Evolutionary conservation across 2,797 vertebrate species (phyloP).

Genomic region (Alcedo quadribrachys): DNA sequence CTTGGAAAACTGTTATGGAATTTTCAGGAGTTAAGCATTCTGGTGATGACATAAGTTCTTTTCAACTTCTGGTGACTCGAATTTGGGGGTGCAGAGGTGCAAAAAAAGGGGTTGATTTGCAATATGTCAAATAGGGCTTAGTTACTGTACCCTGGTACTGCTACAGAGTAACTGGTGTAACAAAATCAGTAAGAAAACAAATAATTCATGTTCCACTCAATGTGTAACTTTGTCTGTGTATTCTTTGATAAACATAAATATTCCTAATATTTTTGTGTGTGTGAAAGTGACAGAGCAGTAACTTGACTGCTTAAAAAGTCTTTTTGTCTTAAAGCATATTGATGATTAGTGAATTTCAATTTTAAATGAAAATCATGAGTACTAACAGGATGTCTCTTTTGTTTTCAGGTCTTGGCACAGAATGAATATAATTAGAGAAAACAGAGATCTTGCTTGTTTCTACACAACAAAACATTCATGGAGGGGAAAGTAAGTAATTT

Average conservation of each 20-base stretch:
- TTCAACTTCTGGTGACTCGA: background rate
- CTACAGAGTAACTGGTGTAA: background rate
- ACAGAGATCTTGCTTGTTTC: conserved; percentile 99
- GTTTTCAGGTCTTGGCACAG: conserved; percentile 88
- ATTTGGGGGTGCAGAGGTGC: background rate
- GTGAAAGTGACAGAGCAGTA: background rate
- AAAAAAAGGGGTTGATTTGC: background rate
- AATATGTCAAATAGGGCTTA: background rate
- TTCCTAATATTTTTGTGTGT: background rate
- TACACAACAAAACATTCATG: conserved; percentile 99
- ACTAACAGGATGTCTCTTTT: conserved; percentile 59
- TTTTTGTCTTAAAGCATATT: background rate
- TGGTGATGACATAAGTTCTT: background rate
- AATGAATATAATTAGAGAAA: conserved; percentile 99
- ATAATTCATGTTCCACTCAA: background rate
- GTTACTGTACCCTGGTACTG: background rate
- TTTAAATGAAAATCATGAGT: conserved; percentile 5
- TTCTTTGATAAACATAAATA: background rate
- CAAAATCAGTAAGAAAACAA: background rate
- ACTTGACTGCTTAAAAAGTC: background rate
- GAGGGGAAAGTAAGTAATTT: conserved; percentile 95
- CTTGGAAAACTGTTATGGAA: background rate
- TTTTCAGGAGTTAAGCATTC: background rate
- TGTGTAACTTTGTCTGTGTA: background rate
- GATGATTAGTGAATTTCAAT: background rate